Conservation (phyloP, 2,888 invertebrate species). For the Trachelus iudaicus region DNA sequence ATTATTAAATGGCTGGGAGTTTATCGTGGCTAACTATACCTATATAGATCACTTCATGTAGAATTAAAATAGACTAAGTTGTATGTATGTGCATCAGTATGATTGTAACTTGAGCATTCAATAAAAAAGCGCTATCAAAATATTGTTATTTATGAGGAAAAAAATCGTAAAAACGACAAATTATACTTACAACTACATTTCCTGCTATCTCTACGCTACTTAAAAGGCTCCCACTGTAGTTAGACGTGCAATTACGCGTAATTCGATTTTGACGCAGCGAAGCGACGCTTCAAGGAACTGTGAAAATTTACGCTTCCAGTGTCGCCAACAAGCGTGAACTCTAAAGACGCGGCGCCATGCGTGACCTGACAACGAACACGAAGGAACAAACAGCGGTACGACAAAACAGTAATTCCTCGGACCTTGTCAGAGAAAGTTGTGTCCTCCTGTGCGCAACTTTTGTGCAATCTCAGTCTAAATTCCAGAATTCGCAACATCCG, state of each 20-base stretch:
- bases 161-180: not conserved
- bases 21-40: slow-evolving; percentile 18
- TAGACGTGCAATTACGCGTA: not conserved
- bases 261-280: not conserved
- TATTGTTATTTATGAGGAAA: not conserved
- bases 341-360: slow-evolving; percentile 10
- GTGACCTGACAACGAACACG: slow-evolving; percentile 24
- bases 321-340: slow-evolving; percentile 32
- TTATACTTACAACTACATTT: not conserved
- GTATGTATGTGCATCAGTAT: slow-evolving; percentile 54
- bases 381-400: slow-evolving; percentile 7
- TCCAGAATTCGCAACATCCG: not conserved
- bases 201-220: not conserved
- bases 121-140: slow-evolving; percentile 25
- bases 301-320: slow-evolving; percentile 27
- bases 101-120: slow-evolving; percentile 37
- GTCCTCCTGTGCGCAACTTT: not conserved
- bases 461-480: not conserved
- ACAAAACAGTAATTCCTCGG: slow-evolving; percentile 15
- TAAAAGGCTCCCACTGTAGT: not conserved
- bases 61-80: slow-evolving; percentile 41
- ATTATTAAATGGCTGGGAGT: slow-evolving; percentile 25
- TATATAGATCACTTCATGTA: slow-evolving; percentile 18
- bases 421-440: slow-evolving; percentile 13
- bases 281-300: slow-evolving; percentile 11